phyloP scores from a whole-genome alignment of 1,140 invertebrate species.

The Atta texana region DNA sequence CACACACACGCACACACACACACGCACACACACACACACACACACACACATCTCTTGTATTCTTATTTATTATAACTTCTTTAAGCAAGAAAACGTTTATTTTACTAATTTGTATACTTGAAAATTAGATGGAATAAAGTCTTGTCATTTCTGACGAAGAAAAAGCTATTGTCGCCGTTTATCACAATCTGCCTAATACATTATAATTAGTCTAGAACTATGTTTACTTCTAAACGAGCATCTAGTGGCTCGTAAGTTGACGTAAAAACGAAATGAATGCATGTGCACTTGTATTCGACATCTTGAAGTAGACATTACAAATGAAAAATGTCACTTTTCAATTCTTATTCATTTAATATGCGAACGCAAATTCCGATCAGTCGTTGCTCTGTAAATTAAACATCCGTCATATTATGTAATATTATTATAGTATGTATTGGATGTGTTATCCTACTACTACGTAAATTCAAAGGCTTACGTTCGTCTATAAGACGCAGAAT shows the following conservation, averaged over 20 bases:
- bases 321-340: conserved; percentile 29
- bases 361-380: conserved; percentile 36
- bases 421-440: conserved; percentile 20
- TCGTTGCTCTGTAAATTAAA: conserved; percentile 61
- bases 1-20: no score
- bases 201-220: conserved; percentile 57
- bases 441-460: conserved; percentile 27
- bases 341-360: conserved; percentile 48
- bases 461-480: conserved; percentile 38
- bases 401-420: conserved; percentile 6
- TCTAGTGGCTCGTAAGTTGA: conserved; percentile 33
- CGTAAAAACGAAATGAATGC: conserved; percentile 50
- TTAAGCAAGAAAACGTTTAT: not conserved
- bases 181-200: conserved; percentile 60
- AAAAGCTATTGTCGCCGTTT: conserved; percentile 60
- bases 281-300: conserved; percentile 28
- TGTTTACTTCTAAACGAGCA: conserved; percentile 52
- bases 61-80: conserved; percentile 12
- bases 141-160: conserved; percentile 53
- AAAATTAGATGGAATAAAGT: conserved; percentile 12
- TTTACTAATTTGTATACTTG: not conserved
- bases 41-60: not conserved
- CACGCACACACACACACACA: no score
- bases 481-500: conserved; percentile 56
- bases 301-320: conserved; percentile 37